A percentile compares a stretch with the other conserved stretches of the same genome.
phyloP scores from a whole-genome alignment of 2,113 vertebrate species.

The Brienomyrus longianalis region DNA sequence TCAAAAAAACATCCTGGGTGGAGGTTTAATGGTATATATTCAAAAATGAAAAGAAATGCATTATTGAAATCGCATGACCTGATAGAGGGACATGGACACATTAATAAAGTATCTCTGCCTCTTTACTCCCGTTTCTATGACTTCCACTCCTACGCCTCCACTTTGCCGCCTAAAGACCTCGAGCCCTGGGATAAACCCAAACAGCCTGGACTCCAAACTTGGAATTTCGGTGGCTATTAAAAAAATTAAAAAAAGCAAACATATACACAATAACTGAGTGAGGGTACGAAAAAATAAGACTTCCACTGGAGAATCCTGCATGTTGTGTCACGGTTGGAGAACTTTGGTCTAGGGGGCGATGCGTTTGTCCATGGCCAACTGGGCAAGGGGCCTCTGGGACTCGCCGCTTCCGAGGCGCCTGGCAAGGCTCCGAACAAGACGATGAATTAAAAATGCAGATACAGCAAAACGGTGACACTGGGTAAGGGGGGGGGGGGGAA shows the following conservation, averaged over 20 bases:
- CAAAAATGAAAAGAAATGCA: background rate
- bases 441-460: background rate
- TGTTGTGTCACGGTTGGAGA: background rate
- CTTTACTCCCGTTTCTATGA: background rate
- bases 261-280: background rate
- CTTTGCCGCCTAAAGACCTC: background rate
- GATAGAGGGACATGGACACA: background rate
- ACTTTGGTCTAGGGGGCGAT: background rate
- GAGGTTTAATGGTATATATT: background rate
- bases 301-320: background rate
- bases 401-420: background rate
- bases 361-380: background rate
- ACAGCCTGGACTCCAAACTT: background rate
- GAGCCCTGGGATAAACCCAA: background rate
- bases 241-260: background rate
- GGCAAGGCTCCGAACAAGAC: background rate
- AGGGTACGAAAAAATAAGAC: background rate
- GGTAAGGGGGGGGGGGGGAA: background rate
- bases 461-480: background rate
- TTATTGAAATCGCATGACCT: background rate
- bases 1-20: background rate
- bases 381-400: background rate
- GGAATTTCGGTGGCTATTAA: background rate
- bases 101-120: background rate
- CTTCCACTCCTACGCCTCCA: background rate